Evolutionary conservation across 1,140 invertebrate species (phyloP), one percentile per base, ranked within the genome.

Genomic region (Leptinotarsa undecemlineata): DNA sequence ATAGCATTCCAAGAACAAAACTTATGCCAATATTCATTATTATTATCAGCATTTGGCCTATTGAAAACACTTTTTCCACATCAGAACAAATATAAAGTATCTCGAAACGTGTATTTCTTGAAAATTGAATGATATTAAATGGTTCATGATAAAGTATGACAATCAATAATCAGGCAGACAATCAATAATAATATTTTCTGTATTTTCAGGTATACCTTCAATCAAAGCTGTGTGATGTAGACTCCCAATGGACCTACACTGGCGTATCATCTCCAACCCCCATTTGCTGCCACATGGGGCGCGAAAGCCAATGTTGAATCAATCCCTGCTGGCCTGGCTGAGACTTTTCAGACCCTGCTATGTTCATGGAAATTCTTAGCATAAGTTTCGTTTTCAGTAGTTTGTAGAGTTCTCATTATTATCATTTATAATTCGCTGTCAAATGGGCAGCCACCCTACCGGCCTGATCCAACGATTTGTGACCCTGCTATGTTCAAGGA

Each of bases 141-240:
- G 0, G 3, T 23, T 0, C 23, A 26, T 26, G 23, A 4, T 4
- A 5, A 0, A 26, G 4, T 5, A 26, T 26, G 1, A 26, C n/a
- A n/a, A n/a, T n/a, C n/a, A 26, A 26, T 26, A 26, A 2, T 20
- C 23, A 21, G 13, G 5, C 64, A 3, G 15, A 21, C 1, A 66
- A 13, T 66, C 19, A 21, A 15, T 8, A 11, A 6, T 3, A 17
- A 26, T 21, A 66, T 66, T 66, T 19, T 21, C 15, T 66, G 15
- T 26, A 23, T 21, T 66, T 66, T 8, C 64, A 66, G 64, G 23
- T 66, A 19, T 66, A 21, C 1, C 19, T 66, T 6, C 19, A 66
- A 66, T 66, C 64, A 20, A 66, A 66, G 23, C n/a, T 66, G 17
- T 66, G 64, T 15, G 19, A 66, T 17, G 23, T 20, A 6, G 64